phyloP scores from a whole-genome alignment of 2,113 vertebrate species.

The Sinocyclocheilus anshuiensis region DNA sequence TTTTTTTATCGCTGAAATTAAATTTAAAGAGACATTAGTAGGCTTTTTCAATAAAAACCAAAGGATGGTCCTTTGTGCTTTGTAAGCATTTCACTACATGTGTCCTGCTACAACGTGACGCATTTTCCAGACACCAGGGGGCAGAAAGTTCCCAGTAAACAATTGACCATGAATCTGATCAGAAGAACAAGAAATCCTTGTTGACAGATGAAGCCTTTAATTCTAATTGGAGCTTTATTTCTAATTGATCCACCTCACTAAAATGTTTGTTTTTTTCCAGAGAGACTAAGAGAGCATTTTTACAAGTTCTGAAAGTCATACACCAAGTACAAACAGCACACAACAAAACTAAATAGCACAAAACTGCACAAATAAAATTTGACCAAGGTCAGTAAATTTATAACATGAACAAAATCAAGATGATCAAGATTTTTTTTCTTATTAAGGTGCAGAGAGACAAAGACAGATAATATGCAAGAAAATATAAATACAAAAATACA shows the following conservation, averaged over 20 bases:
- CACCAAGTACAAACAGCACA: not conserved
- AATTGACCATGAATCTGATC: not conserved
- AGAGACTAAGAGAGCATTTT: not conserved
- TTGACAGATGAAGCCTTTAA: not conserved
- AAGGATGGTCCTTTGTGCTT: not conserved
- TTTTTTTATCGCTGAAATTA: not conserved
- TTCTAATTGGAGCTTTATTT: not conserved
- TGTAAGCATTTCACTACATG: not conserved
- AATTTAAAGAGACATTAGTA: not conserved
- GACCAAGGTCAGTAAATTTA: not conserved
- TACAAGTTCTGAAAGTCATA: not conserved
- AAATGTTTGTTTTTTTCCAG: not conserved
- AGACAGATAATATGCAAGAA: no score
- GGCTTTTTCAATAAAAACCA: not conserved
- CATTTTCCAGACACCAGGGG: conserved; percentile 42
- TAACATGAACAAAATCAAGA: not conserved
- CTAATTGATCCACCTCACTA: not conserved
- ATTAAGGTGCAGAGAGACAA: no score
- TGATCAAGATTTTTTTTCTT: not conserved
- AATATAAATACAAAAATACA: no score
- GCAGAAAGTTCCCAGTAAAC: conserved; percentile 25
- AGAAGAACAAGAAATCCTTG: not conserved
- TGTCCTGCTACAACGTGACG: not conserved
- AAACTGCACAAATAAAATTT: not conserved
- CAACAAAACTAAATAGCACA: not conserved